phyloP scores from a whole-genome alignment of 1,140 invertebrate genomes.

The Zaprionus camerounensis region DNA sequence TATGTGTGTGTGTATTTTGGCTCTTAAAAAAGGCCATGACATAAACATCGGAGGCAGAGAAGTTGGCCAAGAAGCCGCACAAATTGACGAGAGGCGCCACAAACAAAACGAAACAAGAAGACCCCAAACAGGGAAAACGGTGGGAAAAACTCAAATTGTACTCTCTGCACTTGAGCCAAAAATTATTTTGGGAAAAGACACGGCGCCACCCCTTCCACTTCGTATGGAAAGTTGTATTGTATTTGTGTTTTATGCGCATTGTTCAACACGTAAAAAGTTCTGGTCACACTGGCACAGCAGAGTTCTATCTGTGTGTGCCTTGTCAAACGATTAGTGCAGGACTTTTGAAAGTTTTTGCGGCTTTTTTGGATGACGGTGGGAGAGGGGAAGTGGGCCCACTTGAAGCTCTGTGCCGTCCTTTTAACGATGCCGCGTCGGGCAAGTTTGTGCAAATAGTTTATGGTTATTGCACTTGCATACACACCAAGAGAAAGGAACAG shows the following conservation, averaged over 20 bases:
- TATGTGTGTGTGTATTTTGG: slow-evolving; percentile 30
- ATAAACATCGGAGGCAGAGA: slow-evolving; percentile 52
- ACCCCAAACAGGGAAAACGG: slow-evolving; percentile 9
- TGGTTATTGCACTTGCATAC: slow-evolving; percentile 67
- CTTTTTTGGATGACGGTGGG: slow-evolving; percentile 37
- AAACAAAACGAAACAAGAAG: slow-evolving; percentile 12
- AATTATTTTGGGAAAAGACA: slow-evolving; percentile 45
- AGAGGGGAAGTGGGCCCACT: slow-evolving; percentile 16
- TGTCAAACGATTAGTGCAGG: slow-evolving; percentile 71
- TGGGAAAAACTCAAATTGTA: slow-evolving; percentile 28
- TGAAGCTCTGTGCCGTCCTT: slow-evolving; percentile 24
- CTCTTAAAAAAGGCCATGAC: slow-evolving; percentile 53
- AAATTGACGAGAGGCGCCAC: slow-evolving; percentile 14
- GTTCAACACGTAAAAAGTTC: slow-evolving; percentile 64
- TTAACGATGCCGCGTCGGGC: slow-evolving; percentile 64
- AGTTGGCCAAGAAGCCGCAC: not conserved
- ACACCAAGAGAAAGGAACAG: slow-evolving; percentile 3
- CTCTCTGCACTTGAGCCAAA: slow-evolving; percentile 53
- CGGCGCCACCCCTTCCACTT: not conserved
- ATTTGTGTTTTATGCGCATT: slow-evolving; percentile 41
- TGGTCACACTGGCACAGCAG: slow-evolving; percentile 36
- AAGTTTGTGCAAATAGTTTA: slow-evolving; percentile 81
- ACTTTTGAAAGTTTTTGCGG: slow-evolving; percentile 77
- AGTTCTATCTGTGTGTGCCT: slow-evolving; percentile 19
- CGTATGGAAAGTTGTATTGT: slow-evolving; percentile 40